Conservation (phyloP, 2,113 vertebrate genomes). For the Leptocoma aspasia region DNA sequence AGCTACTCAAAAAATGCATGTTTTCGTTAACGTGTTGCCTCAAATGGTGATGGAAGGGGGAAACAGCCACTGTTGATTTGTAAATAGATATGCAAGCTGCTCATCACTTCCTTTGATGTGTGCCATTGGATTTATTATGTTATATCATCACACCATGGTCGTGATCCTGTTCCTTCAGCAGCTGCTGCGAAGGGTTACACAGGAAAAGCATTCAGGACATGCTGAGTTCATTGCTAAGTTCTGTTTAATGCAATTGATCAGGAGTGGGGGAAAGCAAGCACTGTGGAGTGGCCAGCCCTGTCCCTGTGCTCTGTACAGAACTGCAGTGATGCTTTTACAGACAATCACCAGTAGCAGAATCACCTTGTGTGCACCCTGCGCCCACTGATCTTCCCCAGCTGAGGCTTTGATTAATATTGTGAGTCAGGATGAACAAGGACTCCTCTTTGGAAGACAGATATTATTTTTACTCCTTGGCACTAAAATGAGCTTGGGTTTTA, state of each 20-base stretch:
- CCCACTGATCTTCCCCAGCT: neutral
- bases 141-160: neutral
- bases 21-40: neutral
- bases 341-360: neutral
- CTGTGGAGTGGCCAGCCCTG: neutral
- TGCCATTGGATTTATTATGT: neutral
- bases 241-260: neutral
- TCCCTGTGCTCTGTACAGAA: neutral
- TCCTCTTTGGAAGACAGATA: neutral
- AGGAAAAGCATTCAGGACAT: neutral
- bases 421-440: neutral
- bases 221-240: neutral
- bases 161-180: accelerated
- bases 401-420: neutral
- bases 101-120: neutral
- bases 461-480: neutral
- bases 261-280: neutral
- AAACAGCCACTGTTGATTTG: neutral
- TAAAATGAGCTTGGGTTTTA: neutral
- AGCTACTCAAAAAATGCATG: neutral
- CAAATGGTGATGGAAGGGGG: neutral
- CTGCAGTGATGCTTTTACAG: neutral
- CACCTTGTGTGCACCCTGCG: neutral
- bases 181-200: neutral
- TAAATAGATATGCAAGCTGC: neutral